Evolutionary conservation across 2,797 vertebrate genomes (phyloP).

Genomic region (Nyctalus aviator): DNA sequence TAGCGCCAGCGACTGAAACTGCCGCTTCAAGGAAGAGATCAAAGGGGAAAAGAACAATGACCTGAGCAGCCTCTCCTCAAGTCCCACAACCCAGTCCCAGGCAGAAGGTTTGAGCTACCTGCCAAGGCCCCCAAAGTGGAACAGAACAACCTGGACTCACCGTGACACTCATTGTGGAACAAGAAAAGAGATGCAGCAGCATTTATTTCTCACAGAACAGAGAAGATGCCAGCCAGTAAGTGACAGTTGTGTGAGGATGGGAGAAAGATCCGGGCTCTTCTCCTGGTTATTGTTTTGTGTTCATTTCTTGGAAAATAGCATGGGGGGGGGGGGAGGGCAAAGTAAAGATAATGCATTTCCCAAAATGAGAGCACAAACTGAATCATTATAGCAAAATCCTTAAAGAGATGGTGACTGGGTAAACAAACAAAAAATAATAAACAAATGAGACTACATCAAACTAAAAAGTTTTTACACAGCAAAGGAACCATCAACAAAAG

Average conservation of each 20-base stretch:
- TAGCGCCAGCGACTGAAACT: conserved; percentile 67
- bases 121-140: conserved; percentile 41
- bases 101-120: background rate
- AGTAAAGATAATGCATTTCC: background rate
- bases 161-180: background rate
- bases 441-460: background rate
- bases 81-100: background rate
- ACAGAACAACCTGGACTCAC: background rate
- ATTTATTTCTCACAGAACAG: background rate
- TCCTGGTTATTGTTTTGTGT: conserved; percentile 16
- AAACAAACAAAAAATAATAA: background rate
- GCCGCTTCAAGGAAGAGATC: conserved; percentile 36
- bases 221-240: background rate
- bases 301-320: background rate
- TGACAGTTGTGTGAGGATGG: background rate
- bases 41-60: conserved; percentile 37
- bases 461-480: background rate
- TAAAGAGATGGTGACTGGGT: background rate
- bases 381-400: background rate
- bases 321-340: too few species aligned
- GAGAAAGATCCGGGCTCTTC: background rate
- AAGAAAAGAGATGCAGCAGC: background rate
- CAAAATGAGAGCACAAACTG: background rate
- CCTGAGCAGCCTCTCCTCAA: background rate
- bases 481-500: background rate